Conservation (phyloP, 2,888 invertebrate genomes). For the Lochmaea capreae region DNA sequence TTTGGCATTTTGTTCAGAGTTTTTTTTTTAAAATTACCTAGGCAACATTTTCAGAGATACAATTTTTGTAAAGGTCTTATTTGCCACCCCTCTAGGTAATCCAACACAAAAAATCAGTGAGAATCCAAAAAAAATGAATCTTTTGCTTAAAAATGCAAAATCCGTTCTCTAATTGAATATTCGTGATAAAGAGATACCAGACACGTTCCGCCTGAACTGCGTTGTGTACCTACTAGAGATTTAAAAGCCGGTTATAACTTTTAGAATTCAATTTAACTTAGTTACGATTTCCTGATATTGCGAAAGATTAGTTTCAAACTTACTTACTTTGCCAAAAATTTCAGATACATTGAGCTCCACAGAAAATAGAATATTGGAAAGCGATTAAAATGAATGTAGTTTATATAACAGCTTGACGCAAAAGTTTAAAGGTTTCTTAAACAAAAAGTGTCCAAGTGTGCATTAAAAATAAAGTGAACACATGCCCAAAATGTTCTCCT, state of each 20-base stretch:
- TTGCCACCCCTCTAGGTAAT: too few species aligned
- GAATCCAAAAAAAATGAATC: too few species aligned
- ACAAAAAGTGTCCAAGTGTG: too few species aligned
- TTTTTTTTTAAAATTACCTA: too few species aligned
- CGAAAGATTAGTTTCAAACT: constrained; percentile 11
- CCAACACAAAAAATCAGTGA: too few species aligned
- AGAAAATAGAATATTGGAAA: constrained; percentile 4
- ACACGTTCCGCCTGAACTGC: constrained; percentile 24
- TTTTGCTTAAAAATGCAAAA: too few species aligned
- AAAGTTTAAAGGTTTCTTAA: background rate
- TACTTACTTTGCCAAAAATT: constrained; percentile 16
- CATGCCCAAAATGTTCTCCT: too few species aligned
- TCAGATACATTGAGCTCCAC: constrained; percentile 4
- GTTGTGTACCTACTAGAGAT: constrained; percentile 31
- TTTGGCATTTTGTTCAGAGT: too few species aligned
- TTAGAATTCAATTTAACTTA: constrained; percentile 40
- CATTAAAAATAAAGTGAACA: too few species aligned
- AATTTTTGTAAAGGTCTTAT: too few species aligned
- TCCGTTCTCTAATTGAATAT: background rate
- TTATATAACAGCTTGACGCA: background rate
- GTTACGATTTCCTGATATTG: constrained; percentile 31
- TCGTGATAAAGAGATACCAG: constrained; percentile 16
- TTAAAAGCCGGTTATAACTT: constrained; percentile 27
- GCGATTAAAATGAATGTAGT: background rate
- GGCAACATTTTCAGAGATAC: too few species aligned